These are phyloP conservation scores for Alethe castanea DNA, from an alignment of 2,113 vertebrate genomes.

Conservation along the genomic window DNA sequence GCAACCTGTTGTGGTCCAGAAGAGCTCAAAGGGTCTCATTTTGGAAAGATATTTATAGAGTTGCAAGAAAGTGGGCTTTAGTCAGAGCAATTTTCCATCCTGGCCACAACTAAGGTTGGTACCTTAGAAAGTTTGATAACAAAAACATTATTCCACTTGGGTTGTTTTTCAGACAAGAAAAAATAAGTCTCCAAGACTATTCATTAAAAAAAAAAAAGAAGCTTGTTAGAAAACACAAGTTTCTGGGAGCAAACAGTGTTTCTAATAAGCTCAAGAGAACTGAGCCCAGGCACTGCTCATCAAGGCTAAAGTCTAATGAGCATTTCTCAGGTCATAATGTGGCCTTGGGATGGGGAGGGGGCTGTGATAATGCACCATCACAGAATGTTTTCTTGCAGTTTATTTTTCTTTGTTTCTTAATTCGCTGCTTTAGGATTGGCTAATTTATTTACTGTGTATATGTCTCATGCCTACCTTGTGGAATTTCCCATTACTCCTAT, in stretches of 20 bases:
- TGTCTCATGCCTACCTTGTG: background rate
- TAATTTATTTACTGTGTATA: background rate
- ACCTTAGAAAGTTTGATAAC: background rate
- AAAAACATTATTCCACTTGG: background rate
- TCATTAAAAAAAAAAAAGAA: background rate
- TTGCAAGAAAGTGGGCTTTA: background rate
- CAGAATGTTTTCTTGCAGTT: background rate
- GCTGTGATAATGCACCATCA: background rate
- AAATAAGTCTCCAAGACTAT: background rate
- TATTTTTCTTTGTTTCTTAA: background rate
- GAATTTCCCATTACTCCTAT: background rate
- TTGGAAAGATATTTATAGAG: background rate
- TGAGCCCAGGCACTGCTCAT: background rate
- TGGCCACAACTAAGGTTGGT: background rate
- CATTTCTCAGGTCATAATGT: background rate
- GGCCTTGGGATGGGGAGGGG: background rate
- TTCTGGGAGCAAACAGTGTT: background rate
- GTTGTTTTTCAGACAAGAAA: background rate
- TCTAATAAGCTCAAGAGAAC: background rate
- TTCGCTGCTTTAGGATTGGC: background rate
- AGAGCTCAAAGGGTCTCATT: background rate
- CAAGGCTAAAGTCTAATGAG: background rate
- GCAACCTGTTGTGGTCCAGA: background rate
- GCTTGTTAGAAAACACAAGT: background rate
- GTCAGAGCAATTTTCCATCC: background rate